Evolutionary conservation across 1,140 invertebrate genomes (phyloP).

Genomic region (Vanessa tameamea): DNA sequence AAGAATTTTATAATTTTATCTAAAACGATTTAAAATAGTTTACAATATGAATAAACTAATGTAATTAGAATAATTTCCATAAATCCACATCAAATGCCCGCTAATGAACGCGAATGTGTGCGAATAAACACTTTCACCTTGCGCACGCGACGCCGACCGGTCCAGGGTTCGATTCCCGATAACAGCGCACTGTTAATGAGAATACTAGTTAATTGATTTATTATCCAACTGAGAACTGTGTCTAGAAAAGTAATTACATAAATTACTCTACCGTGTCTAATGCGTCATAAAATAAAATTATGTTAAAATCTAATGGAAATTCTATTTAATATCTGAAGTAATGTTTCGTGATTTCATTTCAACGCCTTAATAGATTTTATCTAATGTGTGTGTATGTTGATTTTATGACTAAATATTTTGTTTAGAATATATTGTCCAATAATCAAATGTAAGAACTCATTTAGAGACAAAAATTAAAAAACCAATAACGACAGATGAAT

Average conservation of each 20-base stretch:
- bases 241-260: slow-evolving; percentile 36
- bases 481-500: too few species aligned
- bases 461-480: too few species aligned
- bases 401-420: too few species aligned
- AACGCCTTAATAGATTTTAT: neutral
- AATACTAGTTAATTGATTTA: slow-evolving; percentile 69
- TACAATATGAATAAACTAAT: neutral
- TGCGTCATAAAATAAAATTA: slow-evolving; percentile 30
- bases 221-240: slow-evolving; percentile 36
- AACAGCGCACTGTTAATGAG: slow-evolving; percentile 66
- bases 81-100: slow-evolving; percentile 31
- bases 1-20: too few species aligned
- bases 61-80: slow-evolving; percentile 31
- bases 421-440: too few species aligned
- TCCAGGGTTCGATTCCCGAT: slow-evolving; percentile 67
- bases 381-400: too few species aligned
- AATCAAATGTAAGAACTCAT: too few species aligned
- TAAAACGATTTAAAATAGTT: too few species aligned
- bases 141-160: slow-evolving; percentile 56
- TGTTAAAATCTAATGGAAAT: slow-evolving; percentile 6
- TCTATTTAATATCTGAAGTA: neutral
- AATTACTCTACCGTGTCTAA: slow-evolving; percentile 28
- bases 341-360: neutral
- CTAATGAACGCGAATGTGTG: slow-evolving; percentile 41
- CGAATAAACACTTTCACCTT: slow-evolving; percentile 60